Base-by-base conservation (phyloP, 2,797 vertebrate species). In the Hydrocynus forskahlii region DNA sequence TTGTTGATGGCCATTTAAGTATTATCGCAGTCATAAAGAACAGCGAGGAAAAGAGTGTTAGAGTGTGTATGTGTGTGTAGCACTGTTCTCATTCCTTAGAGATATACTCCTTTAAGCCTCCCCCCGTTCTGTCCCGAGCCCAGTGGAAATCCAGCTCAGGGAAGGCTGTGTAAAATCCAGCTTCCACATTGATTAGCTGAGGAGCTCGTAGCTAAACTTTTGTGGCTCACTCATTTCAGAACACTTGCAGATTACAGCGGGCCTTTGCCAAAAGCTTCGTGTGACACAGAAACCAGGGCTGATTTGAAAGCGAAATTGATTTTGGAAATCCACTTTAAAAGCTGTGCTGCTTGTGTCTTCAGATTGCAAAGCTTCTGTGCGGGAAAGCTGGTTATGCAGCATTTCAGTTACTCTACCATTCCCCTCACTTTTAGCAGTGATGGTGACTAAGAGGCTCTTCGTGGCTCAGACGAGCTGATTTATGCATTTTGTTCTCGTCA, bases 291-390 rank as follows among this genome's bases (percentile, higher is more conserved):
- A 89, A 76, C 89, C 89, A 40, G 60, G 81, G 85, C 86, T 89
- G 87, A 92, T 93, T 89, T 90, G 87, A 92, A 92, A 92, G 88
- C 89, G 88, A 93, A 93, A 93, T 92, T 88, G 88, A 91, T 93
- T 92, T 90, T 81, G 85, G 81, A 91, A 92, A 81, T 87, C 83
- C 83, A 79, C 62, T 76, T 78, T 81, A 84, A 89, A 73, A 89
- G 79, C 89, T 81, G 40, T 73, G 86, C 86, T 91, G 83, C 76
- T 86, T 78, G 68, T 88, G 84, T 75, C 86, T 75, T 85, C 86
- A 29, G 79, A 86, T 10, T 10, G 17, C 16, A 38, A 23, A 62
- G 62, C 40, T 59, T 68, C 19, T 7, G 62, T 76, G 45, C 54
- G 38, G 7, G 19, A 23, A 73, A 60, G 17, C 1, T 13, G 21